A percentile compares a stretch with the other conserved stretches of the same genome.
Conservation (phyloP, 2,797 vertebrate genomes). For the Squalus acanthias region DNA sequence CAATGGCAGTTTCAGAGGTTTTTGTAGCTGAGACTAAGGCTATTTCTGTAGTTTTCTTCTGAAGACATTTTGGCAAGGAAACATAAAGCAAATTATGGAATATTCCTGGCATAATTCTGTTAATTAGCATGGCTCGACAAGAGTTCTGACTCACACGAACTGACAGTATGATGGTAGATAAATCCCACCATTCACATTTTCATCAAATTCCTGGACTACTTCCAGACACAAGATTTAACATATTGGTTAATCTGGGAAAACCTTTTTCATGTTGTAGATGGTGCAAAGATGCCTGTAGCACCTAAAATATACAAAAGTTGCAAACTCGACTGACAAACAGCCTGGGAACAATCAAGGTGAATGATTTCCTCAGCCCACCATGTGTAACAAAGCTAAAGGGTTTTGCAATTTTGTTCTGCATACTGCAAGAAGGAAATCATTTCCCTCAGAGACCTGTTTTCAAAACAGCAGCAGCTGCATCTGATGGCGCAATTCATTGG, state of each 20-base stretch:
- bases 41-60: neutral
- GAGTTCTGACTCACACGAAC: too few species aligned
- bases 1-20: neutral
- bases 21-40: neutral
- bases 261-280: neutral
- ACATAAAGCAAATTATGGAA: too few species aligned
- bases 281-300: too few species aligned
- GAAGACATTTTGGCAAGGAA: too few species aligned
- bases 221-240: neutral
- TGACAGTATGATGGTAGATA: too few species aligned
- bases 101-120: too few species aligned
- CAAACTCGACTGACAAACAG: neutral
- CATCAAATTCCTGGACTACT: neutral
- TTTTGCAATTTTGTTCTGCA: slow-evolving; percentile 21
- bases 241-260: neutral
- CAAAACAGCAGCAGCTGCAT: slow-evolving; percentile 1
- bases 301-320: neutral
- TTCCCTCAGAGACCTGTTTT: neutral
- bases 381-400: neutral
- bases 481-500: neutral
- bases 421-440: slow-evolving; percentile 10
- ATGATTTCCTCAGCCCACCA: neutral
- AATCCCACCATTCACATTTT: neutral
- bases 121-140: too few species aligned
- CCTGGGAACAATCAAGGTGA: neutral